These are phyloP conservation scores for Nasonovia ribisnigri DNA, from an alignment of 2,888 invertebrate genomes.

Conservation along the genomic window DNA sequence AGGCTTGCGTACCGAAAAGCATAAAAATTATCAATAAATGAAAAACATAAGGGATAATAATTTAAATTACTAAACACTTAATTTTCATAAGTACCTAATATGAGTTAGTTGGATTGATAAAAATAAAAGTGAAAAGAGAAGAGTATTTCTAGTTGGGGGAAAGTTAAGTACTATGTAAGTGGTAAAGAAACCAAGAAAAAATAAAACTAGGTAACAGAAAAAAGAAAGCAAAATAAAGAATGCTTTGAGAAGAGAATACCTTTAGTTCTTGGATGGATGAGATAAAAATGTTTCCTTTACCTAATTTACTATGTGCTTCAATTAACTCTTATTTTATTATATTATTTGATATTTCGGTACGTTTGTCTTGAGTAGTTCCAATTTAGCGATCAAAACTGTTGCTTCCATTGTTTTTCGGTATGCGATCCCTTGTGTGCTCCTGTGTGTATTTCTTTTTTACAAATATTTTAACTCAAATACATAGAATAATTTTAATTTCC, in stretches of 20 bases:
- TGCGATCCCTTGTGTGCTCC: conserved; percentile 61
- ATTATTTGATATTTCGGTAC: conserved; percentile 62
- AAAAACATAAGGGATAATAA: conserved; percentile 6
- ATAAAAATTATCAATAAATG: conserved; percentile 40
- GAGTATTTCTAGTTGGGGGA: not conserved
- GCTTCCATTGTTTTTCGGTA: conserved; percentile 65
- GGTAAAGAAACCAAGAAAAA: not conserved
- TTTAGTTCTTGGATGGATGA: not conserved
- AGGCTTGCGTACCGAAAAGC: conserved; percentile 65
- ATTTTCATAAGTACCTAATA: not conserved
- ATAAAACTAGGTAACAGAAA: not conserved
- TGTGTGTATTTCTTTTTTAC: conserved; percentile 11
- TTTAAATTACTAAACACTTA: not conserved
- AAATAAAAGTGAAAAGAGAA: not conserved
- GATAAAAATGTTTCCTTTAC: not conserved
- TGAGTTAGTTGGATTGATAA: not conserved
- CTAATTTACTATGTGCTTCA: not conserved
- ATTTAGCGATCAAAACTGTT: conserved; percentile 64
- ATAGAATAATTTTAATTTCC: not conserved
- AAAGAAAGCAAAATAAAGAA: not conserved
- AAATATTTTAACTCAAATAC: not conserved
- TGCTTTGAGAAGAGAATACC: not conserved
- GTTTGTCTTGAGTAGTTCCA: conserved; percentile 65
- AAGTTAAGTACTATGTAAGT: not conserved
- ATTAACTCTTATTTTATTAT: conserved; percentile 27